phyloP scores from a whole-genome alignment of 2,888 invertebrate genomes.

The Drosophila paracracens region DNA sequence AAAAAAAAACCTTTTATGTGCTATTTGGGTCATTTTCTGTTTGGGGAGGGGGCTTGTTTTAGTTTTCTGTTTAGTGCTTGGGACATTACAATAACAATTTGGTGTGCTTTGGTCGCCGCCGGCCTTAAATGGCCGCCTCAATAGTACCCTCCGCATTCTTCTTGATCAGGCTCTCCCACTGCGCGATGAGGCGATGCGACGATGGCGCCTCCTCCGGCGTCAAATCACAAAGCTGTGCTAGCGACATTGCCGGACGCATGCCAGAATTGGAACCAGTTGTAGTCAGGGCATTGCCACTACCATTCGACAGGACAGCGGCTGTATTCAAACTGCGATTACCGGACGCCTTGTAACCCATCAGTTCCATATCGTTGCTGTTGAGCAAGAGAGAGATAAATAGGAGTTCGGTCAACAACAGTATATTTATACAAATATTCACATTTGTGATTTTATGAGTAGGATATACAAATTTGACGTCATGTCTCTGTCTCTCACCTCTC shows the following conservation, averaged over 20 bases:
- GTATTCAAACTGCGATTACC: slow-evolving; percentile 69
- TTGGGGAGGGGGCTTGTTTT: not conserved
- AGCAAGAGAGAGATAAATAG: not conserved
- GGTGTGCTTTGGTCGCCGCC: slow-evolving; percentile 62
- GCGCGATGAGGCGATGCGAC: slow-evolving; percentile 90
- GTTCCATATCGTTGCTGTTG: slow-evolving; percentile 55
- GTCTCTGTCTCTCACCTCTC: slow-evolving; percentile 82
- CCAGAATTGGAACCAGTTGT: slow-evolving; percentile 83
- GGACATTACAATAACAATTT: slow-evolving; percentile 73
- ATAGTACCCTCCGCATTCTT: slow-evolving; percentile 82
- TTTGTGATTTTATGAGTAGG: not conserved
- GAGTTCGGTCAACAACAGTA: not conserved
- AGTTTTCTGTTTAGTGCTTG: slow-evolving; percentile 38
- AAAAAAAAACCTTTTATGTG: slow-evolving; percentile 16
- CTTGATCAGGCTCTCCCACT: slow-evolving; percentile 93
- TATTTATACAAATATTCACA: not conserved
- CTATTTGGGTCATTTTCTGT: not conserved
- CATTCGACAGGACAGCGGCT: slow-evolving; percentile 42
- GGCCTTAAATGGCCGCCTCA: slow-evolving; percentile 61
- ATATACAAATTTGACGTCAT: not conserved
- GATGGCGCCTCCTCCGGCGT: slow-evolving; percentile 89
- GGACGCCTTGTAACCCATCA: slow-evolving; percentile 58
- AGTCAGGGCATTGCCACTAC: slow-evolving; percentile 38
- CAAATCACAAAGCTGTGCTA: slow-evolving; percentile 89
- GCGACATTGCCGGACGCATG: slow-evolving; percentile 89